Conservation (phyloP, 2,888 invertebrate species). For the Hyppa rectilinea region DNA sequence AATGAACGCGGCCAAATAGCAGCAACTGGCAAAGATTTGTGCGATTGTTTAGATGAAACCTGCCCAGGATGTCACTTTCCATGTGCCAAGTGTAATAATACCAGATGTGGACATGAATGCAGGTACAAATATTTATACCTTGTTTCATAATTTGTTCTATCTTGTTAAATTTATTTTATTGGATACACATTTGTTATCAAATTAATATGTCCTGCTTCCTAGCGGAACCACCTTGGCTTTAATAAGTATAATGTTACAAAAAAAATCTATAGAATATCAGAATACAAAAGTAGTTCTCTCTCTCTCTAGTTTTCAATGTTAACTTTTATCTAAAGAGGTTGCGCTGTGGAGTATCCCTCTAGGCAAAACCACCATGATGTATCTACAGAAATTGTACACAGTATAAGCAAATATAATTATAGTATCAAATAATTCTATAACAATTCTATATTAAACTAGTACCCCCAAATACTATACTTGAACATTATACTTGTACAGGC, state of each 20-base stretch:
- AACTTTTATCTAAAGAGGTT: neutral
- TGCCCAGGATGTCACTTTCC: constrained; percentile 97
- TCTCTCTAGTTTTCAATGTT: neutral
- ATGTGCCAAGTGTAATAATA: constrained; percentile 93
- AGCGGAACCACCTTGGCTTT: too few species aligned
- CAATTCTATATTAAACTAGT: too few species aligned
- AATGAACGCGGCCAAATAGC: constrained; percentile 93
- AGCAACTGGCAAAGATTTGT: constrained; percentile 93
- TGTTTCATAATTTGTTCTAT: neutral
- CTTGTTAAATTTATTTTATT: neutral
- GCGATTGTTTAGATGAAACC: constrained; percentile 95
- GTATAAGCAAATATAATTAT: too few species aligned
- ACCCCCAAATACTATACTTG: too few species aligned
- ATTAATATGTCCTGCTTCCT: too few species aligned
- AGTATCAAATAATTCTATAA: too few species aligned
- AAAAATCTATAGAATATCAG: too few species aligned
- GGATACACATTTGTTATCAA: neutral
- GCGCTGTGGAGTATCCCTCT: constrained; percentile 2
- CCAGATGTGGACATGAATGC: constrained; percentile 95
- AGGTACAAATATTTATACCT: constrained; percentile 82
- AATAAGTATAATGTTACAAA: too few species aligned
- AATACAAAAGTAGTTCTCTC: too few species aligned
- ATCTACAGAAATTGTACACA: too few species aligned
- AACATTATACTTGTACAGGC: too few species aligned
- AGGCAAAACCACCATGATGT: neutral